These are phyloP conservation scores for Orcinus orca DNA, from an alignment of 2,113 vertebrate genomes.

Conservation along the genomic window DNA sequence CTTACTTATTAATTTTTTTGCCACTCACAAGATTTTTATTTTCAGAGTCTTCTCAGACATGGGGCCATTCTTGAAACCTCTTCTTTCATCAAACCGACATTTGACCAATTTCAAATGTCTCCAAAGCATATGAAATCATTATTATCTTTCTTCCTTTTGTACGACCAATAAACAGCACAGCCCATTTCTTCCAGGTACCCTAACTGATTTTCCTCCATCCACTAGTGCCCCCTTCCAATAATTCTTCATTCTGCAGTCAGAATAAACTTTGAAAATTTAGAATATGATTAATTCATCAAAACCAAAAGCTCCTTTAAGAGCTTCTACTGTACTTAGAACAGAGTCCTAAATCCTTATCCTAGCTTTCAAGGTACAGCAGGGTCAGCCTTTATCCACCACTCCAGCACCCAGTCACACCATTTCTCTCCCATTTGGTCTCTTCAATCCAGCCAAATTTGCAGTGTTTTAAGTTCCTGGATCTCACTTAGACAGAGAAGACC, in stretches of 20 bases:
- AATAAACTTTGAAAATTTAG: neutral
- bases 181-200: neutral
- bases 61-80: neutral
- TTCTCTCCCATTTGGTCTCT: neutral
- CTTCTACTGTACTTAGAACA: neutral
- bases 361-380: neutral
- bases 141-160: neutral
- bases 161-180: neutral
- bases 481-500: neutral
- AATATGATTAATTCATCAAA: neutral
- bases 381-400: neutral
- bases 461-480: neutral
- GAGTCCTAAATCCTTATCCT: neutral
- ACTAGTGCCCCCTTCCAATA: neutral
- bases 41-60: neutral
- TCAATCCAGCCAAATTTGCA: neutral
- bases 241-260: neutral
- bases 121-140: neutral
- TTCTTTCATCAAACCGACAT: neutral
- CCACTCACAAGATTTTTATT: neutral
- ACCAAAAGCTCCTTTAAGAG: neutral
- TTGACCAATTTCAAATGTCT: neutral
- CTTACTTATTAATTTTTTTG: neutral
- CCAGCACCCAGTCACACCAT: neutral
- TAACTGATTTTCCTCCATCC: neutral